Evolutionary conservation across 2,113 vertebrate species (phyloP).

Genomic region (Odocoileus virginianus): DNA sequence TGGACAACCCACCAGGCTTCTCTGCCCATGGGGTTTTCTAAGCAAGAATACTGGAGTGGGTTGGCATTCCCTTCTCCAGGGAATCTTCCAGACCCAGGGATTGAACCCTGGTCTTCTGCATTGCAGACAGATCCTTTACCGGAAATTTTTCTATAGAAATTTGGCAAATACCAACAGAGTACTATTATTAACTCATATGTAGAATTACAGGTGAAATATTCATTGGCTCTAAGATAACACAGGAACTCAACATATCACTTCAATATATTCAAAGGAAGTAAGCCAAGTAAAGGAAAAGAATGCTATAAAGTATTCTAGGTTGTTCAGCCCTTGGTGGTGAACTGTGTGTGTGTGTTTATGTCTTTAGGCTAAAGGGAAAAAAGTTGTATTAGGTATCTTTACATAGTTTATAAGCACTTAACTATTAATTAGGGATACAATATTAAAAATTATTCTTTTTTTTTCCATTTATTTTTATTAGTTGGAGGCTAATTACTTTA

Average conservation of each 20-base stretch:
- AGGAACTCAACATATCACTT: neutral
- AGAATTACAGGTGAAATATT: neutral
- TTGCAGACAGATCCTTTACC: neutral
- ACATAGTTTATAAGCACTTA: neutral
- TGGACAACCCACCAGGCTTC: neutral
- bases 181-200: neutral
- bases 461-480: no score
- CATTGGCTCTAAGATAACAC: neutral
- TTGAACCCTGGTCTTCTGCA: neutral
- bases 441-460: neutral
- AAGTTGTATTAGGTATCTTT: slow-evolving; percentile 6
- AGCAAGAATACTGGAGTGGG: neutral
- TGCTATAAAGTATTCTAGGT: neutral
- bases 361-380: neutral
- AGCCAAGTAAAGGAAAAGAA: neutral
- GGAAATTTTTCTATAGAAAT: neutral
- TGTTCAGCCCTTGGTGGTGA: neutral
- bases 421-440: neutral
- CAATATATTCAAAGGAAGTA: neutral
- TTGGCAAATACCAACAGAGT: neutral
- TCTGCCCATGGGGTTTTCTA: neutral
- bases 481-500: no score
- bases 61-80: neutral
- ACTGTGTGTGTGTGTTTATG: neutral
- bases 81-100: neutral